These are phyloP conservation scores for Boleophthalmus pectinirostris DNA, from an alignment of 2,113 vertebrate genomes.

Conservation along the genomic window DNA sequence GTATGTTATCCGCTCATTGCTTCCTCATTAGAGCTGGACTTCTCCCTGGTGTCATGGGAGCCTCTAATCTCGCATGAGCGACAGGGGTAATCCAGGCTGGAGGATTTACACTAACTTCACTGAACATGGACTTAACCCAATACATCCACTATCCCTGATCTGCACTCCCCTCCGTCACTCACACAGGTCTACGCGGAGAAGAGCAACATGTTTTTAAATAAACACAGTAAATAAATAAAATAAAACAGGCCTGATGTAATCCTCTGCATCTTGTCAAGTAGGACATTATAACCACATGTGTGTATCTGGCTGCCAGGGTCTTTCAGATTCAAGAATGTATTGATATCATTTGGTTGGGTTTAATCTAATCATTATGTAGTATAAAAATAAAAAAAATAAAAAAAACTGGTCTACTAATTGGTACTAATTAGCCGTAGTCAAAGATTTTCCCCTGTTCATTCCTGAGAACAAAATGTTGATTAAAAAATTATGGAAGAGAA, in stretches of 20 bases:
- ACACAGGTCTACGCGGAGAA: constrained; percentile 41
- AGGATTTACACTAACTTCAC: constrained; percentile 60
- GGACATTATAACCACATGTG: neutral
- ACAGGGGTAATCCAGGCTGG: constrained; percentile 66
- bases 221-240: too few species aligned
- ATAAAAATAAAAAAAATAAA: too few species aligned
- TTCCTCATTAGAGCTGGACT: constrained; percentile 35
- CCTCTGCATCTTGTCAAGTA: neutral
- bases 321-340: too few species aligned
- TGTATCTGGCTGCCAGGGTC: neutral
- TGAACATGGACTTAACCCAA: constrained; percentile 46
- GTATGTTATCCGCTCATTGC: constrained; percentile 42
- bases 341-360: too few species aligned
- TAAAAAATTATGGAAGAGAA: too few species aligned
- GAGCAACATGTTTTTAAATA: constrained; percentile 40
- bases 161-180: constrained; percentile 38
- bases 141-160: constrained; percentile 43
- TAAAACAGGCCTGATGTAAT: constrained; percentile 30
- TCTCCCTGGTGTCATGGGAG: constrained; percentile 45
- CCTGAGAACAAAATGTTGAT: too few species aligned
- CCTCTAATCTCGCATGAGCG: constrained; percentile 67
- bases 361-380: too few species aligned
- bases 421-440: too few species aligned
- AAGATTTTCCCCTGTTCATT: too few species aligned
- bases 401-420: too few species aligned